Conservation (phyloP, 2,888 invertebrate genomes). For the Cephus runcator region DNA sequence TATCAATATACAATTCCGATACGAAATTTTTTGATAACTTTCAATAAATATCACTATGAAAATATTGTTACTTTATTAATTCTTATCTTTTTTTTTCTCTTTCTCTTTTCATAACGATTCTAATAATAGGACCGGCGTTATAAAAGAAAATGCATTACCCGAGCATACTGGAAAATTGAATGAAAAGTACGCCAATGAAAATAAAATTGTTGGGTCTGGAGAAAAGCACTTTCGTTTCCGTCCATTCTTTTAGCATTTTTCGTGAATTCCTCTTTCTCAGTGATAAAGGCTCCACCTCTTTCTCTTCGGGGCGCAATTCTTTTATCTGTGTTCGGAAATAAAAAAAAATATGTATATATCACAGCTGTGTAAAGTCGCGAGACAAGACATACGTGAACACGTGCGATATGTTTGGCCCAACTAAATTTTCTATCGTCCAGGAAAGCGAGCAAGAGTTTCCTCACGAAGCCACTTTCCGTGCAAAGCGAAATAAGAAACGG, state of each 20-base stretch:
- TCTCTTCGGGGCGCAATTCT: conserved; percentile 48
- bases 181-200: conserved; percentile 72
- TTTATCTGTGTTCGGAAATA: conserved; percentile 60
- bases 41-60: background rate
- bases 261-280: conserved; percentile 55
- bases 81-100: background rate
- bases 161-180: conserved; percentile 75
- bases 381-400: too few relatives aligned
- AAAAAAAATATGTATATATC: conserved; percentile 8
- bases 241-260: conserved; percentile 70
- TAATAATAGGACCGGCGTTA: too few relatives aligned
- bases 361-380: too few relatives aligned
- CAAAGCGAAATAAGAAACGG: too few relatives aligned
- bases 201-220: conserved; percentile 72
- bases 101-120: too few relatives aligned
- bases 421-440: too few relatives aligned
- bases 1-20: too few relatives aligned
- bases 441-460: too few relatives aligned
- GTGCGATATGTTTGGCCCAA: too few relatives aligned
- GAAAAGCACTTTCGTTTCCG: conserved; percentile 76
- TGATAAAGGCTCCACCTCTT: conserved; percentile 27
- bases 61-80: conserved; percentile 3
- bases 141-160: conserved; percentile 67
- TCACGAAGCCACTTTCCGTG: too few relatives aligned
- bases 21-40: background rate